Percentiles rank a stretch among this genome's conserved stretches.
Evolutionary conservation across 2,888 invertebrate genomes (phyloP).

Genomic region (Chromoteleia sp.): DNA sequence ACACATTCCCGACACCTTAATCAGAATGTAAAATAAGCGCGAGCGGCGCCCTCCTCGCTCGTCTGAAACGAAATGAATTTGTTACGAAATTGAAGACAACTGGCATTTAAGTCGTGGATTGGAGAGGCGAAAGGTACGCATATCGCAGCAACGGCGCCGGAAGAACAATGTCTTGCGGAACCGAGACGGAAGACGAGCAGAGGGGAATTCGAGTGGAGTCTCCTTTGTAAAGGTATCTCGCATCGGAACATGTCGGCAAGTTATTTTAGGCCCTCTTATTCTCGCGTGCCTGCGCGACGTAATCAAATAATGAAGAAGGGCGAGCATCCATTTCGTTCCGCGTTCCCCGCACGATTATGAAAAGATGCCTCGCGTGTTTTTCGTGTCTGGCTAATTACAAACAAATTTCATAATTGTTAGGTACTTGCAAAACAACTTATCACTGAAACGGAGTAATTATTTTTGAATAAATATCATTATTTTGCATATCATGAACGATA

Average conservation of each 20-base stretch:
- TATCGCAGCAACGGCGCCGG: conserved; percentile 44
- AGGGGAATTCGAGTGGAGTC: conserved; percentile 26
- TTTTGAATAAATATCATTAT: neutral
- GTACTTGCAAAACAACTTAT: neutral
- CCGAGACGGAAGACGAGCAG: conserved; percentile 3
- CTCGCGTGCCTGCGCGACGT: conserved; percentile 76
- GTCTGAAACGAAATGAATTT: conserved; percentile 54
- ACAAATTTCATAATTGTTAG: conserved; percentile 30
- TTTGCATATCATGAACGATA: neutral
- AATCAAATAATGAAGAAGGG: conserved; percentile 78
- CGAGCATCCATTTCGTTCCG: conserved; percentile 21
- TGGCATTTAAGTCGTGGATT: conserved; percentile 55
- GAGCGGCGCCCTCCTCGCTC: conserved; percentile 19
- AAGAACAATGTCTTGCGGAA: conserved; percentile 59
- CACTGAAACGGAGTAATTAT: conserved; percentile 1
- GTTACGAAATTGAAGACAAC: conserved; percentile 61
- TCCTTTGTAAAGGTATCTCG: conserved; percentile 46
- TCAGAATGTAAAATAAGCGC: conserved; percentile 62
- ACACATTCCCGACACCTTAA: conserved; percentile 57
- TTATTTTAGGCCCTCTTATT: conserved; percentile 78
- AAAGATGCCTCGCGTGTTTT: conserved; percentile 56
- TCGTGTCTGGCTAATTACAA: conserved; percentile 34
- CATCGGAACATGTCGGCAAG: conserved; percentile 76
- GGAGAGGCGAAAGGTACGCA: conserved; percentile 70
- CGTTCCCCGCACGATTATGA: conserved; percentile 38